phyloP scores from a whole-genome alignment of 2,113 vertebrate genomes.

The Aegypius monachus region DNA sequence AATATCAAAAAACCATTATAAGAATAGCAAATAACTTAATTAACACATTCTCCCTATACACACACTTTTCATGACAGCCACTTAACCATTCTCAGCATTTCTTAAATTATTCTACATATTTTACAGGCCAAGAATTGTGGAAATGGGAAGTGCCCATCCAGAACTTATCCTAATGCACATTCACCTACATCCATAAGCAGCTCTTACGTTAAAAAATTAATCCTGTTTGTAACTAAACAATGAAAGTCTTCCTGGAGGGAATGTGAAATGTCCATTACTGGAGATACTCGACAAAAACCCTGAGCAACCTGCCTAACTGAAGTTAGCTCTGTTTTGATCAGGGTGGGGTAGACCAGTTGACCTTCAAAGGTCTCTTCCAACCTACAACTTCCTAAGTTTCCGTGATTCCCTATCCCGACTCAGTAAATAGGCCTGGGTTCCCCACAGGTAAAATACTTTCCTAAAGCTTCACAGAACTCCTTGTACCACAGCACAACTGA shows the following conservation, averaged over 20 bases:
- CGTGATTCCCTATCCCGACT: background rate
- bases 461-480: background rate
- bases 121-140: background rate
- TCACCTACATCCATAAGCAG: background rate
- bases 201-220: background rate
- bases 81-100: background rate
- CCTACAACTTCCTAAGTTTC: background rate
- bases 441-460: background rate
- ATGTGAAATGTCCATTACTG: background rate
- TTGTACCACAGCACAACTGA: background rate
- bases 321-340: background rate
- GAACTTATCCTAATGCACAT: background rate
- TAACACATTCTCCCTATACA: background rate
- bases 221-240: background rate
- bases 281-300: background rate
- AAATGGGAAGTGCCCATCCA: background rate
- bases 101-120: background rate
- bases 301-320: background rate
- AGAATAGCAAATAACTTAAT: background rate
- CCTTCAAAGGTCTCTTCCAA: background rate
- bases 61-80: background rate
- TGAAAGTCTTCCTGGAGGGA: background rate
- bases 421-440: background rate
- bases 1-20: background rate
- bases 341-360: background rate